Base-by-base conservation (phyloP, 37 sponge, comb jelly and placozoan species). In the Petrosia ficiformis region DNA sequence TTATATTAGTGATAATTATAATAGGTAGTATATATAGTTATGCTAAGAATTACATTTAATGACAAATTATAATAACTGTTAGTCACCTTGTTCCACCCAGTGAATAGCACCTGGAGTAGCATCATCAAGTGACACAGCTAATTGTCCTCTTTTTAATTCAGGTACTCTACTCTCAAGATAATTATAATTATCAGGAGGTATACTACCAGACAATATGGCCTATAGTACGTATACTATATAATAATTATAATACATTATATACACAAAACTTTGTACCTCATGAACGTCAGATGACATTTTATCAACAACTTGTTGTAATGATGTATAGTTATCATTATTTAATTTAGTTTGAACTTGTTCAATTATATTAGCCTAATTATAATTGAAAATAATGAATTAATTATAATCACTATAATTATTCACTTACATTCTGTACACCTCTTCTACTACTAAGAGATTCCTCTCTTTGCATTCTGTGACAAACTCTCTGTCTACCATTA, bases 1-100 rank as follows among this genome's bases (percentile, higher is more conserved):
- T n/a, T n/a, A n/a, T n/a, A n/a, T n/a, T n/a, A n/a, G n/a, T n/a
- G n/a, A n/a, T n/a, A n/a, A n/a, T n/a, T n/a, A n/a, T n/a, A n/a
- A n/a, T n/a, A n/a, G n/a, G n/a, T n/a, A n/a, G n/a, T n/a, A n/a
- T n/a, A n/a, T n/a, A n/a, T n/a, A n/a, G n/a, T n/a, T n/a, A n/a
- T n/a, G n/a, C n/a, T n/a, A n/a, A n/a, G n/a, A n/a, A n/a, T n/a
- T n/a, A n/a, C n/a, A n/a, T n/a, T n/a, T n/a, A n/a, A n/a, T n/a
- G n/a, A n/a, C n/a, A n/a, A n/a, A n/a, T n/a, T n/a, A n/a, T n/a
- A n/a, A n/a, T n/a, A n/a, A n/a, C n/a, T n/a, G n/a, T n/a, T n/a
- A n/a, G n/a, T n/a, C n/a, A n/a, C n/a, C n/a, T 81, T 87, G 86
- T 75, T 84, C 80, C 59, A 84, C 81, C 82, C 87, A 86, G 75